phyloP scores from a whole-genome alignment of 2,888 invertebrate genomes.

The Lasioglossum malachurum region DNA sequence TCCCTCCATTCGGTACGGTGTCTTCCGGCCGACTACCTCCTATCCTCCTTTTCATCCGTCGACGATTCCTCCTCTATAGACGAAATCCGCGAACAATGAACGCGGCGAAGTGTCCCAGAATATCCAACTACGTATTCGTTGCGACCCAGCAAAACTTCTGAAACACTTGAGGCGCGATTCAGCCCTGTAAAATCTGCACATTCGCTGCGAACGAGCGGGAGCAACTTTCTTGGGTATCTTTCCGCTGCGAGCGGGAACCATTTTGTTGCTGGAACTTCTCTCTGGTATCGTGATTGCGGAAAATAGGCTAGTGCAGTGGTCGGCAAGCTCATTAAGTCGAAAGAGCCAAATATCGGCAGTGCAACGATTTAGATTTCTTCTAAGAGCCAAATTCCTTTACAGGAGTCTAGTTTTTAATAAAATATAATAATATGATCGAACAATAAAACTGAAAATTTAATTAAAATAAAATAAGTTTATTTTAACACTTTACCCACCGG shows the following conservation, averaged over 20 bases:
- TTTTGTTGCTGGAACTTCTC: not conserved
- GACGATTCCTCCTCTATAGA: not conserved
- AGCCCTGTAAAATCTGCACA: not conserved
- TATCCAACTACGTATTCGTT: slow-evolving; percentile 4
- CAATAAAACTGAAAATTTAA: too few relatives aligned
- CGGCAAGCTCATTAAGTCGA: too few relatives aligned
- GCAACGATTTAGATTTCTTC: too few relatives aligned
- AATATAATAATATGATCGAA: too few relatives aligned
- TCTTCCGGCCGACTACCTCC: not conserved
- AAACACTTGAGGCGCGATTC: not conserved
- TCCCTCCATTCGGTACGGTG: not conserved
- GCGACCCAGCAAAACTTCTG: not conserved
- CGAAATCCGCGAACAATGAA: slow-evolving; percentile 12
- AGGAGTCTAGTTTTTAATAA: too few relatives aligned
- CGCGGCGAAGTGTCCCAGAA: slow-evolving; percentile 4
- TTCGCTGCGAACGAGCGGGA: not conserved
- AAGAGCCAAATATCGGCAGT: too few relatives aligned
- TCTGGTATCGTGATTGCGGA: not conserved
- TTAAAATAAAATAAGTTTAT: too few relatives aligned
- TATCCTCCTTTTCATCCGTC: not conserved
- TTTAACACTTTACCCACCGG: too few relatives aligned
- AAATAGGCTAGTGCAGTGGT: not conserved
- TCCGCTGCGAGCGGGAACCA: not conserved
- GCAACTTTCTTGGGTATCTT: not conserved
- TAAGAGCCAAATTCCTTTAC: too few relatives aligned